A percentile compares a stretch with the other conserved stretches of the same genome.
These are phyloP conservation scores for Fukomys damarensis DNA, from an alignment of 2,113 vertebrate genomes.

Conservation along the genomic window DNA sequence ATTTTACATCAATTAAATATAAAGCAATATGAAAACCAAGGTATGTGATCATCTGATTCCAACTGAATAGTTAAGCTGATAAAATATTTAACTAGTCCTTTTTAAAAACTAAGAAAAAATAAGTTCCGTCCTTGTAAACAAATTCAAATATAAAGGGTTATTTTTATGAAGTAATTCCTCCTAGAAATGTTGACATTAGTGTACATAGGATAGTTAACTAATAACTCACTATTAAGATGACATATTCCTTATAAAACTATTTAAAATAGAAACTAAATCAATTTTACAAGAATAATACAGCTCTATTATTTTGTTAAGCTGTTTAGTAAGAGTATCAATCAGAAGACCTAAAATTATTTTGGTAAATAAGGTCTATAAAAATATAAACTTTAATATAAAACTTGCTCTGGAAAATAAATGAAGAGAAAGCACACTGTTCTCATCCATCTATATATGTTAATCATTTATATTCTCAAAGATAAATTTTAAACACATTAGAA, in stretches of 20 bases:
- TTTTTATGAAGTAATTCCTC: constrained; percentile 69
- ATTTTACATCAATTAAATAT: constrained; percentile 78
- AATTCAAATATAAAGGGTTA: constrained; percentile 60
- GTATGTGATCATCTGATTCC: constrained; percentile 58
- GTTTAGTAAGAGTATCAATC: constrained; percentile 65
- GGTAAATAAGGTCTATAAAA: constrained; percentile 63
- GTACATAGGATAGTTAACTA: constrained; percentile 52
- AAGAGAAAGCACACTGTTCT: neutral
- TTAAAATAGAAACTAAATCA: constrained; percentile 54
- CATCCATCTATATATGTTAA: constrained; percentile 64
- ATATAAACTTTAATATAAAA: constrained; percentile 60
- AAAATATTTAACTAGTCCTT: constrained; percentile 65
- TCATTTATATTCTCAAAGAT: constrained; percentile 76
- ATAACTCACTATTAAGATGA: constrained; percentile 64
- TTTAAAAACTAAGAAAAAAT: constrained; percentile 37
- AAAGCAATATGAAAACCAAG: constrained; percentile 76
- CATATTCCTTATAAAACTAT: constrained; percentile 57
- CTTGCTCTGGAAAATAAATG: constrained; percentile 60
- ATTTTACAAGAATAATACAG: constrained; percentile 58
- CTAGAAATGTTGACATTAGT: constrained; percentile 31
- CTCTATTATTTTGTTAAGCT: constrained; percentile 65
- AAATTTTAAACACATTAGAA: constrained; percentile 73
- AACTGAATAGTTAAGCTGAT: constrained; percentile 58
- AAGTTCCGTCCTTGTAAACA: constrained; percentile 54
- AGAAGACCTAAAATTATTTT: constrained; percentile 68